phyloP scores from a whole-genome alignment of 1,140 invertebrate genomes.

The Diprion similis region DNA sequence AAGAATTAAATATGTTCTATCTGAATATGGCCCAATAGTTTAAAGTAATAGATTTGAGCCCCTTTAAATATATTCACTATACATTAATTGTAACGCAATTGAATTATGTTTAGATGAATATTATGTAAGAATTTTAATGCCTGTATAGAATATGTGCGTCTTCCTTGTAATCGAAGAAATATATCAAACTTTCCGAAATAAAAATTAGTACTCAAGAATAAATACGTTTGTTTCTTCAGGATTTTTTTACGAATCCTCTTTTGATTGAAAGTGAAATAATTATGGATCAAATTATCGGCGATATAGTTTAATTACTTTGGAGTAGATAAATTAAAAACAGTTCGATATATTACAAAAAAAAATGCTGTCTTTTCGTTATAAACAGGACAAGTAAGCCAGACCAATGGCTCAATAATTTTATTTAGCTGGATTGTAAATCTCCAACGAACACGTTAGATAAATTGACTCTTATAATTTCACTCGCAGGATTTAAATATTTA shows the following conservation, averaged over 20 bases:
- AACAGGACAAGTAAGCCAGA: no score
- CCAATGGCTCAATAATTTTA: no score
- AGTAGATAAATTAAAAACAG: no score
- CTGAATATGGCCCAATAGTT: neutral
- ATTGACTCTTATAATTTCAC: constrained; percentile 1
- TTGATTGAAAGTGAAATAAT: no score
- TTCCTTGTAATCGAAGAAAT: neutral
- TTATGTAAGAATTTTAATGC: neutral
- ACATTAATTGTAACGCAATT: neutral
- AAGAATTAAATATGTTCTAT: neutral
- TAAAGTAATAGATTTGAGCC: neutral
- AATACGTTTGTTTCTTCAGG: neutral
- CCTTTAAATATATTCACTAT: neutral
- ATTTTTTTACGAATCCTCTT: no score
- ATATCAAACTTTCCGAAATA: constrained; percentile 1
- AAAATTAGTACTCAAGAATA: neutral
- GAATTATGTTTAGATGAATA: neutral
- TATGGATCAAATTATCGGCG: no score
- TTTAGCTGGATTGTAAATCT: no score
- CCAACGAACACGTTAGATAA: neutral
- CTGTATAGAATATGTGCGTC: neutral
- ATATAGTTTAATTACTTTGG: no score
- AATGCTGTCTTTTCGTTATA: no score
- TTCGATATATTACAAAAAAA: no score
- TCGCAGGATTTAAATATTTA: neutral